Conservation (phyloP, 2,113 vertebrate genomes). For the cattle (Bos taurus) region ARS-UCD2.0 NC_037339.1:498001-498500, state of each 20-base stretch:
- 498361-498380: not conserved
- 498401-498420: not conserved
- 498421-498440: not conserved
- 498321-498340: not conserved
- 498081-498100: not conserved
- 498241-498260: not conserved
- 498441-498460: not conserved
- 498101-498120: not conserved
- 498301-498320: not conserved
- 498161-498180: not conserved
- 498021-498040: not conserved
- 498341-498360: not conserved
- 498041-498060: not conserved
- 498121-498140: not conserved
- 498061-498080: not conserved
- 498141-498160: not conserved
- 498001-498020: not conserved
- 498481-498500: not conserved
- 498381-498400: not conserved
- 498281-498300: not conserved
- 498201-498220: not conserved
- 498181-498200: not conserved
- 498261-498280: not conserved
- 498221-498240: not conserved
- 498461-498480: not conserved